Conservation (phyloP, 2,888 invertebrate species). For the Cataglyphis altisquamis region DNA sequence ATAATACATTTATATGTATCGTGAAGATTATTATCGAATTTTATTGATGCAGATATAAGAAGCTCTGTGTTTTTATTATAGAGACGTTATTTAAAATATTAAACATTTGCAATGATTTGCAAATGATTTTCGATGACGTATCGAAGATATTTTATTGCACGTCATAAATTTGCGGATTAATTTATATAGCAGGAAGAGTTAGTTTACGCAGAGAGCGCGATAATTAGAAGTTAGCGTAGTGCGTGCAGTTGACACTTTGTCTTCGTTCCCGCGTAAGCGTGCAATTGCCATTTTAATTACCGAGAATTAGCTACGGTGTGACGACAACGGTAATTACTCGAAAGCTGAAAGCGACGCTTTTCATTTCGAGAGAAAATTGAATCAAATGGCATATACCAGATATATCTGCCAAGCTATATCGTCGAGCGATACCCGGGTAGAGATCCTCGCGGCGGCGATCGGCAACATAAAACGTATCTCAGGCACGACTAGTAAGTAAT, state of each 20-base stretch:
- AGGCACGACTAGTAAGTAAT: constrained; percentile 64
- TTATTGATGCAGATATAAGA: not conserved
- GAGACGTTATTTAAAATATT: not conserved
- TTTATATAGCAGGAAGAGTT: constrained; percentile 3
- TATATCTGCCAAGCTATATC: not conserved
- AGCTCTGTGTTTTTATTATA: not conserved
- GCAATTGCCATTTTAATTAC: constrained; percentile 11
- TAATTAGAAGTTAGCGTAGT: constrained; percentile 11
- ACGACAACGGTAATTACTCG: constrained; percentile 27
- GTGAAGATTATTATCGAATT: not conserved
- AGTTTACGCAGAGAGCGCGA: constrained; percentile 2
- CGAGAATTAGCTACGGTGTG: not conserved
- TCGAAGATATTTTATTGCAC: not conserved
- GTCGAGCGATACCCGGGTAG: constrained; percentile 12
- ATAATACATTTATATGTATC: not conserved
- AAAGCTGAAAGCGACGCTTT: constrained; percentile 1
- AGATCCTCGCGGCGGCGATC: constrained; percentile 37
- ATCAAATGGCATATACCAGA: not conserved
- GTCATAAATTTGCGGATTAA: constrained; percentile 5
- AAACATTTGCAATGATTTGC: not conserved
- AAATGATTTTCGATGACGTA: not conserved
- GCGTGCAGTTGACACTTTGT: not conserved
- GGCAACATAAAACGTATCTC: constrained; percentile 18
- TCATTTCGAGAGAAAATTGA: not conserved
- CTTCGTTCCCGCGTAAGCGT: not conserved